These are phyloP conservation scores for Lycaon pictus DNA, from an alignment of 2,113 vertebrate genomes.

Conservation along the genomic window DNA sequence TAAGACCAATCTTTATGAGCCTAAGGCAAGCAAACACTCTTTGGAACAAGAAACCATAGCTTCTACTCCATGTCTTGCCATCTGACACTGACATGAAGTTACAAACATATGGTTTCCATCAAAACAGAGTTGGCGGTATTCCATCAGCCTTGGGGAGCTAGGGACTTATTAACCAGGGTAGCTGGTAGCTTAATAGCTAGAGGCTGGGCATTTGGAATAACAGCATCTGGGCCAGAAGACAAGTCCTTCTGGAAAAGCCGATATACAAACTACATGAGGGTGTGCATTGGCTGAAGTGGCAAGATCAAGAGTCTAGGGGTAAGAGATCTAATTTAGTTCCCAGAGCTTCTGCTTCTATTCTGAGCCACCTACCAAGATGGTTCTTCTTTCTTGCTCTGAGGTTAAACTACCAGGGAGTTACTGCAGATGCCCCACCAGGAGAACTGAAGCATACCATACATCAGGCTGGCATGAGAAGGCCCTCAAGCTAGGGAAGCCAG, in stretches of 20 bases:
- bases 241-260: neutral
- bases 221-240: neutral
- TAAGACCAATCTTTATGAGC: neutral
- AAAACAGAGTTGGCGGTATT: slow-evolving; percentile 33
- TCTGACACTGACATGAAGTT: slow-evolving; percentile 54
- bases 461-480: neutral
- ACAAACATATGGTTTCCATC: slow-evolving; percentile 72
- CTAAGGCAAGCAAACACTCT: neutral
- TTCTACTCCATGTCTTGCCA: neutral
- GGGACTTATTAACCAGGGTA: neutral
- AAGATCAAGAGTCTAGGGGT: neutral
- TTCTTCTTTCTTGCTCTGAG: neutral
- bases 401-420: neutral
- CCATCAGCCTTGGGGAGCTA: neutral
- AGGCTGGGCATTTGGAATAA: neutral
- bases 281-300: neutral
- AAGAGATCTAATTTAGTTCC: neutral
- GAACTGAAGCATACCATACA: neutral
- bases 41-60: neutral
- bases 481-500: neutral
- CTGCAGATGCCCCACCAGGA: neutral
- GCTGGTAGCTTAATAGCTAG: neutral
- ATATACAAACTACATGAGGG: neutral
- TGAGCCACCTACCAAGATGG: neutral
- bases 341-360: neutral